phyloP scores from a whole-genome alignment of 2,797 vertebrate species.

The Allenopithecus nigroviridis region DNA sequence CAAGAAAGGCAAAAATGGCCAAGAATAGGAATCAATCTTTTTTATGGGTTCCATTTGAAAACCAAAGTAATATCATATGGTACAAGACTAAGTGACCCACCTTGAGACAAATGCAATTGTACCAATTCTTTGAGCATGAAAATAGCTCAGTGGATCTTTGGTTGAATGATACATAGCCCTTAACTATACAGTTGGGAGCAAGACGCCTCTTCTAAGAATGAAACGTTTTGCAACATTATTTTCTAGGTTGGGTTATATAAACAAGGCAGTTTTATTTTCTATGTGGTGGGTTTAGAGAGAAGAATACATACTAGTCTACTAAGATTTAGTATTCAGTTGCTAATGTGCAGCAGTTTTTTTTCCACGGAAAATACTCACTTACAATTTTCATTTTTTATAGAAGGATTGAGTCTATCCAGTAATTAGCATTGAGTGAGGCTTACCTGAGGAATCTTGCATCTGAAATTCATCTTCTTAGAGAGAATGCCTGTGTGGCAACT shows the following conservation, averaged over 20 bases:
- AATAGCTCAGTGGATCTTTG: constrained; percentile 39
- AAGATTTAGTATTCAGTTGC: neutral
- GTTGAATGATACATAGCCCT: constrained; percentile 28
- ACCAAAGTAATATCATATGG: constrained; percentile 41
- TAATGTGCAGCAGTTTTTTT: neutral
- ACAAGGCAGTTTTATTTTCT: neutral
- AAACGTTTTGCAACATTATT: constrained; percentile 26
- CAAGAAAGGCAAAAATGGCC: constrained; percentile 38
- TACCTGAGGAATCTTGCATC: neutral
- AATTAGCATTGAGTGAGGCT: neutral
- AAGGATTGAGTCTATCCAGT: neutral
- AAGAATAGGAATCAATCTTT: constrained; percentile 57
- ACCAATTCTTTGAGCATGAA: constrained; percentile 56
- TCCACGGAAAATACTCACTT: neutral
- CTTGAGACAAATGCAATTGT: constrained; percentile 56
- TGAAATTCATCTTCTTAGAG: neutral
- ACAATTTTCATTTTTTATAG: neutral
- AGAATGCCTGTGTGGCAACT: neutral
- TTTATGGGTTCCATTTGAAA: constrained; percentile 64
- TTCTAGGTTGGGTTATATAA: neutral
- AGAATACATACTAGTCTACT: neutral
- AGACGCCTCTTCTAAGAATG: neutral
- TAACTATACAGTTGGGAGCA: constrained; percentile 50
- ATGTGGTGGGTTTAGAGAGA: neutral
- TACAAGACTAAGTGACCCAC: constrained; percentile 43